These are phyloP conservation scores for Cabera pusaria DNA, from an alignment of 2,888 invertebrate species.

Conservation along the genomic window DNA sequence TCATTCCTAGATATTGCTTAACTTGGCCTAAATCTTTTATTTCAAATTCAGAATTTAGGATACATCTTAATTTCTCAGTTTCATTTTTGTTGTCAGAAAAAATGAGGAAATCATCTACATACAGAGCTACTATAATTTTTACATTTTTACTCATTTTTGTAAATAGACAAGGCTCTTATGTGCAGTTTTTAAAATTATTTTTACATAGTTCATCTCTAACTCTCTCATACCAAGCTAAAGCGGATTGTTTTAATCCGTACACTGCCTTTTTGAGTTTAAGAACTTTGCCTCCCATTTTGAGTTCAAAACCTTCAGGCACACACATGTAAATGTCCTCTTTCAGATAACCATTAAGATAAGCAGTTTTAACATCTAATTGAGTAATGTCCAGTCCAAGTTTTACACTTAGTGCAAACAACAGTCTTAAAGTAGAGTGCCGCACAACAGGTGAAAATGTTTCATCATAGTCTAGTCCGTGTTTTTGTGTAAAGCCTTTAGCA, in stretches of 20 bases:
- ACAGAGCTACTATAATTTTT: too few species aligned
- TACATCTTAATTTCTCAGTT: too few species aligned
- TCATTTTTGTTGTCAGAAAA: too few species aligned
- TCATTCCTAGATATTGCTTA: too few species aligned
- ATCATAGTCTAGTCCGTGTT: constrained; percentile 8
- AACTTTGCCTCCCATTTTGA: neutral
- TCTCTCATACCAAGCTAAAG: constrained; percentile 6
- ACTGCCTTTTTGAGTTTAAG: constrained; percentile 1
- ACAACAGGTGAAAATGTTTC: too few species aligned
- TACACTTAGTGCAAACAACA: constrained; percentile 8
- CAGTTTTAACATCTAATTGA: constrained; percentile 10
- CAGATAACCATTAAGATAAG: constrained; percentile 9
- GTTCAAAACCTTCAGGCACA: neutral
- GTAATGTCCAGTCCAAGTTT: constrained; percentile 1
- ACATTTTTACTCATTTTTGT: too few species aligned
- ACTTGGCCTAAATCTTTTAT: too few species aligned
- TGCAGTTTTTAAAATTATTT: constrained; percentile 6
- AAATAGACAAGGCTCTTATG: too few species aligned
- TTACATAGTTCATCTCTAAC: constrained; percentile 4
- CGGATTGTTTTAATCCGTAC: constrained; percentile 12
- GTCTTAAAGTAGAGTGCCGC: too few species aligned
- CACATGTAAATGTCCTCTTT: constrained; percentile 2
- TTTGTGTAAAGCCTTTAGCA: constrained; percentile 4
- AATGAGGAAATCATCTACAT: too few species aligned
- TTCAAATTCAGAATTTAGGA: too few species aligned